Base-by-base conservation (phyloP, 2,888 invertebrate genomes). In the Microplitis deprimator region DNA sequence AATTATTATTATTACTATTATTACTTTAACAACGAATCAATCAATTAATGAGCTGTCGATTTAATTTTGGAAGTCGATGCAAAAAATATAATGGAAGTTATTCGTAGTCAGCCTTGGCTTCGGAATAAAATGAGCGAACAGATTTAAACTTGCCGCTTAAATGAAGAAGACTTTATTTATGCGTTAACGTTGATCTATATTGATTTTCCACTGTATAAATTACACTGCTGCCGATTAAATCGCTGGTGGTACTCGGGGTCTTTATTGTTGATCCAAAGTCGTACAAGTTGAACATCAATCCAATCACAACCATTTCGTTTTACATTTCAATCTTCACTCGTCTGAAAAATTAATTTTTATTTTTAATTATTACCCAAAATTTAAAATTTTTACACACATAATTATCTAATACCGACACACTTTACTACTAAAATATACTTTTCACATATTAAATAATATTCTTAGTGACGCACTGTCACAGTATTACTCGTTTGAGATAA, bases 301-400 rank as follows among this genome's bases (percentile, higher is more conserved):
- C 83, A 80, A 78, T 82, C 83, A 82, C 80, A 86, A 82, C 88
- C 89, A 89, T 89, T 84, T 86, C 89, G 88, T 80, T 82, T 80
- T 81, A 81, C 62, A 62, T 62, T 17, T 80, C 81, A 81, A 79
- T 81, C 76, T 80, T 80, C 79, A 77, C 79, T 81, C 78, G 78
- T 79, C 87, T 86, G 83, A 5, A 61, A 71, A 72, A 73, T 50
- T n/a, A n/a, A n/a, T 62, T 62, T 62, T 7, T 20, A 62, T 16
- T 62, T 8, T 50, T 50, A 50, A 50, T 8, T 50, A 50, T 10
- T 50, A 10, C 8, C 50, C 10, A 10, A 3, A 50, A 50, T 5
- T 3, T 10, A 1, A 50, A 50, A 7, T 50, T 4, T 50, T 50
- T 10, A 50, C 10, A 8, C 50, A 50, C 50, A 50, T 50, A 50